Evolutionary conservation across 2,113 vertebrate genomes (phyloP), one percentile per base, ranked within the genome.

Genomic region (Shinisaurus crocodilurus): DNA sequence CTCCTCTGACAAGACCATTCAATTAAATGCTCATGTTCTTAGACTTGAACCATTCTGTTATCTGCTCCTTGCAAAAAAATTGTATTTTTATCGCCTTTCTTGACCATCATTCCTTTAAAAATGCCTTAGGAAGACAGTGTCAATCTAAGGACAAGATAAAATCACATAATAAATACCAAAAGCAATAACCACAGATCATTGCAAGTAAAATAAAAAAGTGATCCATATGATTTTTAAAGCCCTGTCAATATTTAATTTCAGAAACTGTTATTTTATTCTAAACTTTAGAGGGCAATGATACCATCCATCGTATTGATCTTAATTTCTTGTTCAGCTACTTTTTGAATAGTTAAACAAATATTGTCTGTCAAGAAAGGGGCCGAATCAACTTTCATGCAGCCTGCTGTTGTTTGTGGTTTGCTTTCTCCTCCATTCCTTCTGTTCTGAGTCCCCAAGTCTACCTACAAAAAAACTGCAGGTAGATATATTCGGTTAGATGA

Each of bases 381-480:
- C 54, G 20, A 27, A 74, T 90, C 65, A 67, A 81, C 54, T 93
- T 91, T 29, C 70, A 54, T 76, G 86, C 15, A 70, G 48, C 63
- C 69, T 92, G 75, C 25, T 91, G 93, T 92, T 1, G 57, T 77
- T 45, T 77, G 15, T 23, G 1, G 43, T 70, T 43, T 34, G 82
- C 74, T 84, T 40, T 29, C 25, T 77, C 91, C 1, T 1, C 60
- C 6, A 9, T 54, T 45, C 37, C 48, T 23, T 40, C 48, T 48
- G 60, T 54, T 40, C 27, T 69, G 12, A 85, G 20, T 79, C 27
- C 65, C 54, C 32, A 6, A 16, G 40, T 23, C 72, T 91, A 23
- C 86, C 75, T 90, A 12, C 87, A 85, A 92, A 86, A n/a, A 85
- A 92, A 72, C 86, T 77, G 50, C 82, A 91, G 75, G 72, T 92